These are phyloP conservation scores for Ichneumoninae sp. DNA, from an alignment of 2,888 invertebrate species.

Conservation along the genomic window DNA sequence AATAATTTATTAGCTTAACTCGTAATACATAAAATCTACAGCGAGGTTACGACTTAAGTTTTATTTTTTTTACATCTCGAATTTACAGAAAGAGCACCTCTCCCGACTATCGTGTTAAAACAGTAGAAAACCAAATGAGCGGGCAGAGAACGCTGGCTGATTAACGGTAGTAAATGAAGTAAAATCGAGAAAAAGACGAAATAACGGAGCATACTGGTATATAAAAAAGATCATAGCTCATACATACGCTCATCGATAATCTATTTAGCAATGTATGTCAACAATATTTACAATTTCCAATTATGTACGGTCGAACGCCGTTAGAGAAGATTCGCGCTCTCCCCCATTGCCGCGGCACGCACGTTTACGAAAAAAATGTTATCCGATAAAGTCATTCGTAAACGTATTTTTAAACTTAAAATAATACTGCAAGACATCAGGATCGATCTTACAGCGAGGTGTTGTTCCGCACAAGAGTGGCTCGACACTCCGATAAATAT, in stretches of 20 bases:
- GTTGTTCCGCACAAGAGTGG: slow-evolving; percentile 5
- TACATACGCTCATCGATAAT: slow-evolving; percentile 37
- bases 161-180: slow-evolving; percentile 38
- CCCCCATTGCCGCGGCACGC: neutral
- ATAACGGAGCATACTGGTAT: neutral
- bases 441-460: slow-evolving; percentile 38
- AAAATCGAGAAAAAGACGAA: slow-evolving; percentile 17
- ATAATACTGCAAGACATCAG: slow-evolving; percentile 49
- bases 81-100: slow-evolving; percentile 46
- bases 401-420: slow-evolving; percentile 17
- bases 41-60: slow-evolving; percentile 34
- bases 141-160: slow-evolving; percentile 5
- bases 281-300: slow-evolving; percentile 72
- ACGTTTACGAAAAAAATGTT: slow-evolving; percentile 43
- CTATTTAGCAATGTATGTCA: slow-evolving; percentile 60
- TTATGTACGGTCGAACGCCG: slow-evolving; percentile 22
- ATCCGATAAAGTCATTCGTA: neutral
- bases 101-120: slow-evolving; percentile 30
- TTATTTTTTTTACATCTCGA: slow-evolving; percentile 55
- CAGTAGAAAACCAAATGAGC: slow-evolving; percentile 30
- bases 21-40: slow-evolving; percentile 61
- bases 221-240: slow-evolving; percentile 32
- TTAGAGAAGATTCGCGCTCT: slow-evolving; percentile 32
- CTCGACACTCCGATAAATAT: neutral
- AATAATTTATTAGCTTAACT: slow-evolving; percentile 63